A percentile compares a stretch with the other conserved stretches of the same genome.
phyloP scores from a whole-genome alignment of 2,797 vertebrate species.

The Orestias chungarensis region DNA sequence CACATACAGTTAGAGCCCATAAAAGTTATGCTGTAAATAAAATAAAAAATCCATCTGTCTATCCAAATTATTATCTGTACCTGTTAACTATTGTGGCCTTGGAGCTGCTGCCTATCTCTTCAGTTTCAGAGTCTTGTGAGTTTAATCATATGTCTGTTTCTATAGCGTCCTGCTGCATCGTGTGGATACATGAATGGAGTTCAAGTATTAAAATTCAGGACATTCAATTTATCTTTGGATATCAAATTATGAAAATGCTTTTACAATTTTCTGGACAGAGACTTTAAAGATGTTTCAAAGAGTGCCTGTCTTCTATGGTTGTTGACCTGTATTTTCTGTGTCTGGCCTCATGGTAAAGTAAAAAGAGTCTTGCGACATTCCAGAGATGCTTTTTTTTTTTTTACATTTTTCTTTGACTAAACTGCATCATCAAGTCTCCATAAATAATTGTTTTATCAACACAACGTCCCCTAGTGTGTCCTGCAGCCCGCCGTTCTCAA shows the following conservation, averaged over 20 bases:
- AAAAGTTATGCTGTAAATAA: neutral
- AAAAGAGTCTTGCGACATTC: neutral
- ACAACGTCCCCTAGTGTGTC: slow-evolving; percentile 63
- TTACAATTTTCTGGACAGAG: neutral
- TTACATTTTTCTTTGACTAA: slow-evolving; percentile 22
- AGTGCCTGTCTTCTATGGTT: neutral
- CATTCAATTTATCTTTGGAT: neutral
- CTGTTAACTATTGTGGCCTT: too few species aligned
- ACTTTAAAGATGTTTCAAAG: neutral
- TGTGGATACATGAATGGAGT: neutral
- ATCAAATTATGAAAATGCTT: neutral
- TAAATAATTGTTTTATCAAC: slow-evolving; percentile 39
- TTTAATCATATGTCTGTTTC: neutral
- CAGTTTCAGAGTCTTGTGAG: neutral
- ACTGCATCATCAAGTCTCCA: slow-evolving; percentile 45
- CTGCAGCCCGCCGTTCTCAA: slow-evolving; percentile 20
- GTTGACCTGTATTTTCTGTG: neutral
- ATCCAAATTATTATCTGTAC: too few species aligned
- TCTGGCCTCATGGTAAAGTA: slow-evolving; percentile 20
- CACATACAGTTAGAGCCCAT: neutral
- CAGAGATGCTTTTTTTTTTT: slow-evolving; percentile 11
- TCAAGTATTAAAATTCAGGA: neutral
- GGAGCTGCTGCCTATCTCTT: neutral
- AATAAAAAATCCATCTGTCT: too few species aligned
- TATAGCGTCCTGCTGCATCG: neutral